phyloP scores from a whole-genome alignment of 1,140 invertebrate species.

The Zeugodacus cucurbitae region DNA sequence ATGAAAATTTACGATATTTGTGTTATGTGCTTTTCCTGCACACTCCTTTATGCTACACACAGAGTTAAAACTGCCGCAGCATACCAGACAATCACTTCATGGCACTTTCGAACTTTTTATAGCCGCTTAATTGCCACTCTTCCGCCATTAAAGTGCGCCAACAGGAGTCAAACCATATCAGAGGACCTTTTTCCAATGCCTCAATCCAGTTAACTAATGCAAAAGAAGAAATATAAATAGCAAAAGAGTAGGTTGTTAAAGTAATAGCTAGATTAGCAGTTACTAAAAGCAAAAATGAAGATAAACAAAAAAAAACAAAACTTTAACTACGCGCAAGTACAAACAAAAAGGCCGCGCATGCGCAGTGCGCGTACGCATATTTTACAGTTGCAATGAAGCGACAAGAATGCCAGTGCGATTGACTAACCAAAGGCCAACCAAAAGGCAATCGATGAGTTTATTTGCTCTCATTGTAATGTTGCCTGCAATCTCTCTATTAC shows the following conservation, averaged over 20 bases:
- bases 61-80: background rate
- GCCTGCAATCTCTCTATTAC: background rate
- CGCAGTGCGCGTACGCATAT: background rate
- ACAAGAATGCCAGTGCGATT: background rate
- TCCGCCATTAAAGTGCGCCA: background rate
- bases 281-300: background rate
- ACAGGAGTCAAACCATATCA: background rate
- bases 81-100: background rate
- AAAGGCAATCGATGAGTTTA: background rate
- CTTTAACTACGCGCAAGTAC: background rate
- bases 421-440: background rate
- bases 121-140: background rate
- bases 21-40: no score
- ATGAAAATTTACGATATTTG: no score
- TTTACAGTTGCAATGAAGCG: background rate
- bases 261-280: constrained; percentile 12
- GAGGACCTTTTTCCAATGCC: background rate
- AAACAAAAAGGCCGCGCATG: constrained; percentile 11
- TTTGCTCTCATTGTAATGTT: background rate
- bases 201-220: background rate
- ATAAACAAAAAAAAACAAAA: background rate
- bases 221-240: background rate
- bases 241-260: background rate
- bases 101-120: background rate
- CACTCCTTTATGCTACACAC: background rate